A percentile compares a stretch with the other conserved stretches of the same genome.
phyloP scores from a whole-genome alignment of 2,888 invertebrate genomes.

The Sinelater perroti region DNA sequence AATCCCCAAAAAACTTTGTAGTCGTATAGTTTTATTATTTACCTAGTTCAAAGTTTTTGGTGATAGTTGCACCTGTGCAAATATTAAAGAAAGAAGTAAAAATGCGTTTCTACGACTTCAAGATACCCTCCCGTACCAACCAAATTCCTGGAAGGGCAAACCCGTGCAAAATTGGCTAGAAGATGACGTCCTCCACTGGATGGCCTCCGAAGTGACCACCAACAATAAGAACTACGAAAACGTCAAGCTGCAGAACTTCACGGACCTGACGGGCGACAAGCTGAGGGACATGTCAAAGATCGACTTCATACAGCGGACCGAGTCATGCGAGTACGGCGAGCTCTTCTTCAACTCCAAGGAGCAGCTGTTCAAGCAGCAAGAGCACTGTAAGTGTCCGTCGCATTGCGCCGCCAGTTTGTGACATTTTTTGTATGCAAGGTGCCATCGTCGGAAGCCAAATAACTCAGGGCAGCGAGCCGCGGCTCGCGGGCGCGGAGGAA shows the following conservation, averaged over 20 bases:
- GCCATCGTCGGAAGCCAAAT: not conserved
- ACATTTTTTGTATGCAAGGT: not conserved
- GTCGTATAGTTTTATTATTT: too few species aligned
- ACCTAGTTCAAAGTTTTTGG: too few species aligned
- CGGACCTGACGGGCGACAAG: slow-evolving; percentile 57
- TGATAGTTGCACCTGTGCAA: too few species aligned
- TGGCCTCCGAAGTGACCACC: slow-evolving; percentile 59
- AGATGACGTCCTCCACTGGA: slow-evolving; percentile 68
- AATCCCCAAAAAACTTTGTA: too few species aligned
- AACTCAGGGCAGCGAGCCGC: not conserved
- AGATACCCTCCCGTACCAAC: not conserved
- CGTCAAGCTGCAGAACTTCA: slow-evolving; percentile 62
- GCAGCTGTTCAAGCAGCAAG: slow-evolving; percentile 28
- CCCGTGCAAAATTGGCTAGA: slow-evolving; percentile 64
- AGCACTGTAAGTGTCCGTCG: not conserved
- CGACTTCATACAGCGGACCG: slow-evolving; percentile 58
- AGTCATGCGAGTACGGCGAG: slow-evolving; percentile 52
- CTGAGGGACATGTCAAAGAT: slow-evolving; percentile 60
- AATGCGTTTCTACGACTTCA: too few species aligned
- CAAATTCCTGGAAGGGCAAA: not conserved
- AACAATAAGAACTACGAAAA: slow-evolving; percentile 61
- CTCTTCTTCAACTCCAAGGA: slow-evolving; percentile 47
- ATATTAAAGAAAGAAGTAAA: too few species aligned
- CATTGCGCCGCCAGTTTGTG: too few species aligned
- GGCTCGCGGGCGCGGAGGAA: not conserved